Percentiles rank a stretch among this genome's conserved stretches.
These are phyloP conservation scores for Drosophila gunungcola DNA, from an alignment of 1,140 invertebrate species.

Conservation along the genomic window DNA sequence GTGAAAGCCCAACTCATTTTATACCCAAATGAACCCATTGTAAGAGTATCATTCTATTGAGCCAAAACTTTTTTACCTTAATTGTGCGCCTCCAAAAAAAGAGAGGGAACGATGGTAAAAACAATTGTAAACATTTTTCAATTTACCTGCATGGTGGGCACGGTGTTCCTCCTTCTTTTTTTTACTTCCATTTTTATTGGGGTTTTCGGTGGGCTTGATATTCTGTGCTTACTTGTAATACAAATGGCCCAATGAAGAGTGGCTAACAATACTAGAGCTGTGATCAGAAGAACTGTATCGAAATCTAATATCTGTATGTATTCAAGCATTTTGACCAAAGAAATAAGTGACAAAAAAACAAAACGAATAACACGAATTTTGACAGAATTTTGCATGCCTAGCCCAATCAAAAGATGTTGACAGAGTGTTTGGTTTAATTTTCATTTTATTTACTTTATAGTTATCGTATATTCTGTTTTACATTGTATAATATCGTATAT, in stretches of 20 bases:
- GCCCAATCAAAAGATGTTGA: neutral
- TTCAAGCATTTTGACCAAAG: slow-evolving; percentile 28
- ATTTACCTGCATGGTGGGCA: slow-evolving; percentile 63
- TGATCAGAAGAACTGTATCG: slow-evolving; percentile 1
- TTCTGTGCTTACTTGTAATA: neutral
- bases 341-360: slow-evolving; percentile 3
- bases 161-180: neutral
- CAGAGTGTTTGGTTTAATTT: slow-evolving; percentile 12
- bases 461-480: slow-evolving; percentile 57
- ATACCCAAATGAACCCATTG: too few relatives aligned
- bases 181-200: slow-evolving; percentile 8
- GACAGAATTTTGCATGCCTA: slow-evolving; percentile 21
- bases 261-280: slow-evolving; percentile 8
- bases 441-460: slow-evolving; percentile 42
- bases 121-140: slow-evolving; percentile 76
- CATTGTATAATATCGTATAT: slow-evolving; percentile 54
- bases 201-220: neutral
- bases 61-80: slow-evolving; percentile 9
- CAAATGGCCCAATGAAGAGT: slow-evolving; percentile 9
- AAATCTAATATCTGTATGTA: neutral
- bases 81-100: slow-evolving; percentile 22
- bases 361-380: slow-evolving; percentile 21
- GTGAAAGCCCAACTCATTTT: neutral
- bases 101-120: slow-evolving; percentile 20
- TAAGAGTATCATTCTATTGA: slow-evolving; percentile 7